phyloP scores from a whole-genome alignment of 2,888 invertebrate species.

The Plebejus anna region DNA sequence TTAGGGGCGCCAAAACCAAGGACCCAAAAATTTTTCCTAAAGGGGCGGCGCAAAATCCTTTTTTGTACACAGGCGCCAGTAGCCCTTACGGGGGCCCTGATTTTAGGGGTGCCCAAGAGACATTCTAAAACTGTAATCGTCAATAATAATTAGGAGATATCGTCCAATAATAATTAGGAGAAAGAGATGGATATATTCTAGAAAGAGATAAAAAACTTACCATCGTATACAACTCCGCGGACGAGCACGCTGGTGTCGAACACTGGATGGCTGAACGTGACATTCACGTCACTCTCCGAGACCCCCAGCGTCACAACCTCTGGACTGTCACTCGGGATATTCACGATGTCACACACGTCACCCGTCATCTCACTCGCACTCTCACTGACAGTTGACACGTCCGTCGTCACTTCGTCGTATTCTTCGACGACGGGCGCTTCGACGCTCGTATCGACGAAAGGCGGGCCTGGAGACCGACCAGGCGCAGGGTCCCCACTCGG shows the following conservation, averaged over 20 bases:
- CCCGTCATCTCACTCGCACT: constrained; percentile 47
- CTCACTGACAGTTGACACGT: constrained; percentile 50
- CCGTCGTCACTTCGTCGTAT: constrained; percentile 57
- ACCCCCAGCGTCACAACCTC: constrained; percentile 64
- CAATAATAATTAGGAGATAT: no score
- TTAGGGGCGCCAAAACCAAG: no score
- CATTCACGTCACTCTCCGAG: constrained; percentile 67
- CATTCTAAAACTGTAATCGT: no score
- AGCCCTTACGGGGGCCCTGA: no score
- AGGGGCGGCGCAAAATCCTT: no score
- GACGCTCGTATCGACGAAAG: constrained; percentile 46
- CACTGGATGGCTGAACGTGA: constrained; percentile 73
- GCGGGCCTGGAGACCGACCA: constrained; percentile 83
- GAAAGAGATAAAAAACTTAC: constrained; percentile 54
- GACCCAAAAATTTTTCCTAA: no score
- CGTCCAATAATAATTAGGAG: no score
- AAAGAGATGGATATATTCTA: not conserved
- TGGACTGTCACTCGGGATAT: constrained; percentile 66
- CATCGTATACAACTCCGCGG: constrained; percentile 77
- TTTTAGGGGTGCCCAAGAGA: no score
- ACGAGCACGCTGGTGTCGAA: constrained; percentile 75
- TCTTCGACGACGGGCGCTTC: constrained; percentile 44
- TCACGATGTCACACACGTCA: constrained; percentile 68
- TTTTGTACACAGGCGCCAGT: no score
- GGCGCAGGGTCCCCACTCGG: constrained; percentile 83